A percentile compares a stretch with the other conserved stretches of the same genome.
phyloP scores from a whole-genome alignment of 2,888 invertebrate genomes.

The Pheosia tremula region DNA sequence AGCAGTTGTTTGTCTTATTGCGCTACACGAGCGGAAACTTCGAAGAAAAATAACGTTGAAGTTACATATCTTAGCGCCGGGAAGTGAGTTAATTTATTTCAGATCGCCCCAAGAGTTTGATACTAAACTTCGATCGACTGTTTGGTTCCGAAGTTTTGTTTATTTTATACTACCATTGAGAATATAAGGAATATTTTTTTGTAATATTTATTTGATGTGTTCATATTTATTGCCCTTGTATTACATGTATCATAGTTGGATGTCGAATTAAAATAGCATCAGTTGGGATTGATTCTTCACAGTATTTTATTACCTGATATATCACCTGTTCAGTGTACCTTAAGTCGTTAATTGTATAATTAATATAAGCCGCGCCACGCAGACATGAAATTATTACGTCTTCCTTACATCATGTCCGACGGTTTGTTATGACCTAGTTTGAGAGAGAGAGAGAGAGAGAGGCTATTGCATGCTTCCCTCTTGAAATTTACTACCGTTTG shows the following conservation, averaged over 20 bases:
- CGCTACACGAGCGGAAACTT: slow-evolving; percentile 35
- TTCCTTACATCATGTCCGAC: slow-evolving; percentile 4
- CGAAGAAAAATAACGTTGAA: slow-evolving; percentile 52
- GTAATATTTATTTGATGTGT: neutral
- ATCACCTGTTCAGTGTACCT: neutral
- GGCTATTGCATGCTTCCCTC: slow-evolving; percentile 24
- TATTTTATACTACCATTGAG: slow-evolving; percentile 17
- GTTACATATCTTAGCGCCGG: slow-evolving; percentile 42
- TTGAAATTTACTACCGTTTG: slow-evolving; percentile 21
- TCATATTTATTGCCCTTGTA: too few species aligned
- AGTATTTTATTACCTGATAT: neutral
- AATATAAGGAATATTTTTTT: neutral
- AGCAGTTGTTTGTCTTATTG: slow-evolving; percentile 24
- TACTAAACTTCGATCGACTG: slow-evolving; percentile 4
- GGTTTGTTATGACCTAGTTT: slow-evolving; percentile 30
- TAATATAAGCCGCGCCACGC: slow-evolving; percentile 1
- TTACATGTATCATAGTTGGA: too few species aligned
- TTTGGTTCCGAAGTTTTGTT: slow-evolving; percentile 15
- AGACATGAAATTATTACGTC: slow-evolving; percentile 13
- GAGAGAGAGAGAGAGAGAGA: slow-evolving; percentile 20
- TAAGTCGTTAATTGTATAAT: neutral
- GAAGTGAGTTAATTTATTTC: slow-evolving; percentile 44
- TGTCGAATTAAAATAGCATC: too few species aligned
- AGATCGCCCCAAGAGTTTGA: slow-evolving; percentile 23
- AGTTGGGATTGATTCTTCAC: neutral